Evolutionary conservation across 2,888 invertebrate genomes (phyloP), one percentile per base, ranked within the genome.

Genomic region (Euclidia mi): DNA sequence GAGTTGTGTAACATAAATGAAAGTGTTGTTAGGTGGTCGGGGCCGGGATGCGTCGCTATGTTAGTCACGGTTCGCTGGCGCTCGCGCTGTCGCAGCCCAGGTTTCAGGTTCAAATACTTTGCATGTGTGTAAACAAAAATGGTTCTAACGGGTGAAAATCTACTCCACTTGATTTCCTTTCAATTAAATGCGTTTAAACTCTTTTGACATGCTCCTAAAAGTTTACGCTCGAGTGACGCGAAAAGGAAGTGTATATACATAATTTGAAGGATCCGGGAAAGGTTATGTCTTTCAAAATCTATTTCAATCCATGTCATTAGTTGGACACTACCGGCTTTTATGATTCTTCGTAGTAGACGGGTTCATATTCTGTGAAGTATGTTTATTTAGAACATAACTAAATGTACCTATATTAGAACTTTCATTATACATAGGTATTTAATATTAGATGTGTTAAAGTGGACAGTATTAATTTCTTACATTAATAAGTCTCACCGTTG

Each of bases 1-100:
- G 81, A 83, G 78, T 81, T 81, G 68, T 75, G 62, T 76, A 78
- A 80, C 76, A 76, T 73, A 78, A 83, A 80, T 76, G 80, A 72
- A 79, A 82, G 75, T 80, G 82, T 78, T 79, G 78, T 79, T 77
- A 77, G 76, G 72, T 76, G 71, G 71, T 77, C 55, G 58, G 66
- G 55, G 57, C 44, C 56, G 72, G 67, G 69, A 71, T 75, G 72
- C 62, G 59, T 61, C 62, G 70, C 62, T 72, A 52, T 71, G 71
- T 77, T 79, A 68, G 71, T 72, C 67, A 79, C 82, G 79, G 69
- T 76, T 73, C 64, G 76, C 57, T 78, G 71, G 64, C 20, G n/a
- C n/a, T n/a, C n/a, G 52, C 63, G 56, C 55, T 58, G 56, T 59
- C 56, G 35, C 45, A 41, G 56, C 59, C 34, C 34, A 68, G 62